phyloP scores from a whole-genome alignment of 2,888 invertebrate species.

The Drosophila koepferae region DNA sequence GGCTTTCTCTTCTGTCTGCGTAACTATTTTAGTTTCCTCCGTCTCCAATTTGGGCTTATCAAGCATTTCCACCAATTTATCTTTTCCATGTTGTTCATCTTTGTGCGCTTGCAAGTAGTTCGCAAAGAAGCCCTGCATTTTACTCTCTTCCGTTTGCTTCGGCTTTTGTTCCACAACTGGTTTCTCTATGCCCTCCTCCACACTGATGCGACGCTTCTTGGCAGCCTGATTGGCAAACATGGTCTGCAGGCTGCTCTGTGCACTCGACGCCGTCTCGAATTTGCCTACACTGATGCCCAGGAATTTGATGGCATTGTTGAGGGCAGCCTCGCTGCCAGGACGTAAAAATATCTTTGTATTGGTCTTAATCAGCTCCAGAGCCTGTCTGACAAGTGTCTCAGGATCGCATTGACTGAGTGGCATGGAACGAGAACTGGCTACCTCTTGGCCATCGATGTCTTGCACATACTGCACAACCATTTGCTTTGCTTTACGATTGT shows the following conservation, averaged over 20 bases:
- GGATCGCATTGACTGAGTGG: slow-evolving; percentile 88
- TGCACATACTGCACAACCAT: slow-evolving; percentile 91
- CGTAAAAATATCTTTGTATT: slow-evolving; percentile 85
- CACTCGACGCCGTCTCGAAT: slow-evolving; percentile 88
- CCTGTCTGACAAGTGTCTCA: slow-evolving; percentile 88
- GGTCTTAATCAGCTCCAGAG: slow-evolving; percentile 89
- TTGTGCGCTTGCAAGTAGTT: slow-evolving; percentile 62
- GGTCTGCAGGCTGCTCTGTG: slow-evolving; percentile 87
- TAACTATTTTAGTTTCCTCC: background rate
- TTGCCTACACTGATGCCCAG: slow-evolving; percentile 92
- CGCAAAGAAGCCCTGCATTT: slow-evolving; percentile 67
- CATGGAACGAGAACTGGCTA: slow-evolving; percentile 89
- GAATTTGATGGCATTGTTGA: slow-evolving; percentile 88
- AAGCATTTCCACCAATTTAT: background rate
- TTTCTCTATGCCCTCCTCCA: slow-evolving; percentile 41
- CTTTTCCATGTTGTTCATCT: background rate
- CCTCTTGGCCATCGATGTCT: slow-evolving; percentile 86
- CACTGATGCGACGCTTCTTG: slow-evolving; percentile 70
- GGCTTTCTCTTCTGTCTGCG: background rate
- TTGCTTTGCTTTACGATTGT: slow-evolving; percentile 91
- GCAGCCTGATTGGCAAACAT: slow-evolving; percentile 86
- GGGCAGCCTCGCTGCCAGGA: slow-evolving; percentile 69
- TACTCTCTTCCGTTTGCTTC: slow-evolving; percentile 52
- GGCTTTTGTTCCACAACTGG: slow-evolving; percentile 35
- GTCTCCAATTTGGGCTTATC: background rate